Percentiles rank a stretch among this genome's conserved stretches.
Evolutionary conservation across 2,888 invertebrate species (phyloP).

Genomic region (Lasius platythorax): DNA sequence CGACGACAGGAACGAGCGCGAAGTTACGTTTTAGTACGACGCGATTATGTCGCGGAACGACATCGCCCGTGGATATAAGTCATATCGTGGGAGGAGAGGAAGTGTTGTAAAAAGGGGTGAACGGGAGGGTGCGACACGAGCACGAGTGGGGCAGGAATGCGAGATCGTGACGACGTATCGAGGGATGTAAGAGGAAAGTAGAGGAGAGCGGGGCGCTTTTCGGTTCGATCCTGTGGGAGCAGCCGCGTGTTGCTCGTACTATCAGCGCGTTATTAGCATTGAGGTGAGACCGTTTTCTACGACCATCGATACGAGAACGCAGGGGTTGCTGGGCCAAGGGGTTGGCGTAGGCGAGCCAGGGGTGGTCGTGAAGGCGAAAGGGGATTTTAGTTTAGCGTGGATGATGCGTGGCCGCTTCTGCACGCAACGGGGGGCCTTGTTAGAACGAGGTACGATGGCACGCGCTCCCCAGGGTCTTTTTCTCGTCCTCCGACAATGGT

Average conservation of each 20-base stretch:
- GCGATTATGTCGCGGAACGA: constrained; percentile 70
- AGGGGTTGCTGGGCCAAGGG: constrained; percentile 65
- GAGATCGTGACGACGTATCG: background rate
- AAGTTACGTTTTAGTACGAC: constrained; percentile 51
- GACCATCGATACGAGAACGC: constrained; percentile 77
- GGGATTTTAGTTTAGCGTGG: constrained; percentile 77
- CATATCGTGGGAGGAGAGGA: constrained; percentile 65
- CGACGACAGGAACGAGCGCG: constrained; percentile 54
- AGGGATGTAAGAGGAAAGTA: constrained; percentile 28
- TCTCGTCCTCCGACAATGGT: constrained; percentile 63
- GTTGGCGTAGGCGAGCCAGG: constrained; percentile 59
- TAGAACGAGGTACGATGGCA: constrained; percentile 75
- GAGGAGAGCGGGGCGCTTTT: too few relatives aligned
- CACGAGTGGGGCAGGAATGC: constrained; percentile 38
- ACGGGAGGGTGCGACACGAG: constrained; percentile 37
- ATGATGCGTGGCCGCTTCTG: constrained; percentile 75
- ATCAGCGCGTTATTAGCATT: constrained; percentile 82
- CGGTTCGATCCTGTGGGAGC: constrained; percentile 77
- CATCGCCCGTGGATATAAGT: constrained; percentile 76
- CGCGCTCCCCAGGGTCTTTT: constrained; percentile 72
- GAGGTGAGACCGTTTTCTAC: constrained; percentile 79
- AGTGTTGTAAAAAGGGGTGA: constrained; percentile 72
- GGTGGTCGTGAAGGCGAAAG: constrained; percentile 65
- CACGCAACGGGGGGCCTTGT: constrained; percentile 78
- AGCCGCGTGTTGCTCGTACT: constrained; percentile 79